Base-by-base conservation (phyloP, 2,113 vertebrate species). In the Sebastes schlegelii region DNA sequence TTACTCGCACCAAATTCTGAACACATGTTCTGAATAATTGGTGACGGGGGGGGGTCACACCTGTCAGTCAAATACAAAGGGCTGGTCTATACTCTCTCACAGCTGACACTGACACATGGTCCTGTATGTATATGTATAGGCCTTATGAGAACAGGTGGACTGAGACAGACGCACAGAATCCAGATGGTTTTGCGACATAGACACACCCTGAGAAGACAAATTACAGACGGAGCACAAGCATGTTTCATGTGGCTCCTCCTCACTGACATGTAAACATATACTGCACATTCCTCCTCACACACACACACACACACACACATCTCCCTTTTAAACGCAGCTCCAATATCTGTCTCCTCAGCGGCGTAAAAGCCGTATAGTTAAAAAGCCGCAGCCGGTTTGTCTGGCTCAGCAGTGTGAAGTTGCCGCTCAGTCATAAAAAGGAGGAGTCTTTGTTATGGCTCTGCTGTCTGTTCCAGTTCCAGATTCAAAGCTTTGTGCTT, bases 401-500 rank as follows among this genome's bases (percentile, higher is more conserved):
- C 69, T 79, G 61, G 69, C 78, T 73, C 66, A 40, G 68, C 21
- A 26, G 70, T 74, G 86, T 77, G 61, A 91, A 81, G 74, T 26
- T 76, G 46, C 13, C 19, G 2, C 54, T 70, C 43, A 46, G 42
- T 64, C 81, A 72, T 83, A 82, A 90, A 83, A 88, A 86, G 70
- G 65, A 82, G 68, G 19, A 63, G 64, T 85, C 91, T 94, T 94
- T 94, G 93, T 92, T 91, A 91, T 65, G 72, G 82, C 77, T 90
- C 68, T 58, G 45, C 77, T 84, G 80, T 90, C 88, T 89, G 75
- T 77, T 87, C 87, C 83, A 84, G 43, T 82, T 91, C 61, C 88
- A 92, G 83, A 89, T 91, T 91, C 87, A 87, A 83, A 92, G 93
- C 93, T 93, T 92, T 94, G 93, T 93, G 92, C 83, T 88, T 78